phyloP scores from a whole-genome alignment of 2,113 vertebrate genomes.

The Xenotilapia leptura region DNA sequence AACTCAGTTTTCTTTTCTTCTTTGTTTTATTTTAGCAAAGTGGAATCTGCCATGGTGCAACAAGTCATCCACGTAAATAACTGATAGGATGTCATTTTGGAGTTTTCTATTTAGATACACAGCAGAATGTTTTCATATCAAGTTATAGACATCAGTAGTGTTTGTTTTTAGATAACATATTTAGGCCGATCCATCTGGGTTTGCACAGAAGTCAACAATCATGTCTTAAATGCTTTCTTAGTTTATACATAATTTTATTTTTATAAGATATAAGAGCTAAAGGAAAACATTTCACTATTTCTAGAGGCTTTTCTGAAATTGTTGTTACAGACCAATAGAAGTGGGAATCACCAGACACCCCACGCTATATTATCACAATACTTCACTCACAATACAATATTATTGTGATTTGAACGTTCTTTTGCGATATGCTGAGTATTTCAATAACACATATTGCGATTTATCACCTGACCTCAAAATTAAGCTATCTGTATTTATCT shows the following conservation, averaged over 20 bases:
- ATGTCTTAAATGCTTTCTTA: neutral
- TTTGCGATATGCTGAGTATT: neutral
- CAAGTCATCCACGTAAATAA: neutral
- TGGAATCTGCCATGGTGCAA: neutral
- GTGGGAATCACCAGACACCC: accelerated
- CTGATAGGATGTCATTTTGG: neutral
- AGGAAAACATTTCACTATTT: neutral
- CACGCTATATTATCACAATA: accelerated
- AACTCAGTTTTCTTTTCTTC: neutral
- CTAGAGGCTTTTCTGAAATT: neutral
- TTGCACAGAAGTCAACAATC: neutral
- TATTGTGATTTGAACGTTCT: neutral
- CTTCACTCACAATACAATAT: neutral
- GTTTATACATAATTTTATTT: neutral
- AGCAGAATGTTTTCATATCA: neutral
- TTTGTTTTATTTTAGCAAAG: neutral
- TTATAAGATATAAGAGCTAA: neutral
- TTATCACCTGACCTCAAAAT: neutral
- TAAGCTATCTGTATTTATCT: neutral
- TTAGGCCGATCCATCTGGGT: neutral
- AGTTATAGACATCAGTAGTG: neutral
- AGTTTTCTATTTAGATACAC: neutral
- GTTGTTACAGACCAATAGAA: neutral
- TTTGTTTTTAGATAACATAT: neutral
- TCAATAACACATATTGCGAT: neutral